Base-by-base conservation (phyloP, 2,888 invertebrate species). In the Venusia cambrica region DNA sequence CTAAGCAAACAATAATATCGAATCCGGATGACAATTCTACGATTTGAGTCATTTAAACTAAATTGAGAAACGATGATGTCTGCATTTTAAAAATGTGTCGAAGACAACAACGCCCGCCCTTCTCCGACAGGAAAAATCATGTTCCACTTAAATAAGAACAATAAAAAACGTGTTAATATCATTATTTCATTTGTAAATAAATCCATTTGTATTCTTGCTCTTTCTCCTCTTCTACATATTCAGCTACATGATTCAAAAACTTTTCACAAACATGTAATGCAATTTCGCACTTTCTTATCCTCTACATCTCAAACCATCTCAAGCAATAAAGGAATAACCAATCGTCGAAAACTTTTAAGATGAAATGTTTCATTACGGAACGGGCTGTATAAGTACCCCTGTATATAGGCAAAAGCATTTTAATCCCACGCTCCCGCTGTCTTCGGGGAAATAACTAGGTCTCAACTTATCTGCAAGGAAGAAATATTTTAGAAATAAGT, bases 311-410 rank as follows among this genome's bases (percentile, higher is more conserved):
- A 7, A 33, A 25, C 24, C 9, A 18, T 18, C 10, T 6, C 18
- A 6, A 26, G 3, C 20, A 17, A 15, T 28, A 38, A 38, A 33
- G 19, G 18, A 28, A 15, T 24, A 28, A 35, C 15, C 26, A 36
- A 10, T 32, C 30, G 15, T 43, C 28, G 36, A 28, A 37, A 38
- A 36, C 38, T 39, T 44, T 44, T 25, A 10, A 30, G 37, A 43
- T 44, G 41, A 41, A 50, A 45, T 35, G 37, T 35, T 51, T 51
- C 39, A 48, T 48, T 44, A 41, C 30, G 22, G 18, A 20, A 34
- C 15, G 20, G 14, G 10, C 14, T 9, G 19, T 13, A 24, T 30
- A 29, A 31, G 4, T 19, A 9, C 2, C n/a, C 17, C 24, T 14
- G 12, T 8, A 15, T 25, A 17, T 25, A 26, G 18, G 19, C n/a